Evolutionary conservation across 2,797 vertebrate genomes (phyloP).

Genomic region (Pachyuromys duprasi): DNA sequence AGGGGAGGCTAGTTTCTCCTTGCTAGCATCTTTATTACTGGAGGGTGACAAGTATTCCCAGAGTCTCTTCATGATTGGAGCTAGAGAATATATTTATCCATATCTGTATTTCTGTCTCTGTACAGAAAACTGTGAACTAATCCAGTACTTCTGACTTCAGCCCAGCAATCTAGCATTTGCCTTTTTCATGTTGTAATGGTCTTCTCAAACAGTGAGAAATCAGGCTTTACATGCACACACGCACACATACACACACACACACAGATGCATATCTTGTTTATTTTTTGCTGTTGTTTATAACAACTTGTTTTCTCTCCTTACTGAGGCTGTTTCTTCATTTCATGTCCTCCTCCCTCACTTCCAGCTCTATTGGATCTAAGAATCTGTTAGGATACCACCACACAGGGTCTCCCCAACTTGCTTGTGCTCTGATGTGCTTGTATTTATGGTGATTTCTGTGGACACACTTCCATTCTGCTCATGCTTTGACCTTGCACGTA

Average conservation of each 20-base stretch:
- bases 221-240: neutral
- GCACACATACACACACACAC: neutral
- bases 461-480: neutral
- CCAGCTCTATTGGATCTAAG: neutral
- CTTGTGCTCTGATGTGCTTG: neutral
- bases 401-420: neutral
- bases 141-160: neutral
- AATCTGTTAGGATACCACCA: neutral
- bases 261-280: neutral
- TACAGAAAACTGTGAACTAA: constrained; percentile 17
- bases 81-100: neutral
- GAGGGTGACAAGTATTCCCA: constrained; percentile 10
- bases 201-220: constrained; percentile 1
- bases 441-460: neutral
- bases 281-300: neutral
- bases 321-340: neutral
- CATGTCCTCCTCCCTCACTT: neutral
- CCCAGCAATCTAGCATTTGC: neutral
- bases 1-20: constrained; percentile 32
- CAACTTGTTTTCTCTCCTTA: neutral
- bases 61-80: neutral
- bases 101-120: neutral
- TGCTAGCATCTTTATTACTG: constrained; percentile 34
- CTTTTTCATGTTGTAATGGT: constrained; percentile 6
- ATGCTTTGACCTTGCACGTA: neutral